Base-by-base conservation (phyloP, 2,888 invertebrate species). In the Anagyrus pseudococci region DNA sequence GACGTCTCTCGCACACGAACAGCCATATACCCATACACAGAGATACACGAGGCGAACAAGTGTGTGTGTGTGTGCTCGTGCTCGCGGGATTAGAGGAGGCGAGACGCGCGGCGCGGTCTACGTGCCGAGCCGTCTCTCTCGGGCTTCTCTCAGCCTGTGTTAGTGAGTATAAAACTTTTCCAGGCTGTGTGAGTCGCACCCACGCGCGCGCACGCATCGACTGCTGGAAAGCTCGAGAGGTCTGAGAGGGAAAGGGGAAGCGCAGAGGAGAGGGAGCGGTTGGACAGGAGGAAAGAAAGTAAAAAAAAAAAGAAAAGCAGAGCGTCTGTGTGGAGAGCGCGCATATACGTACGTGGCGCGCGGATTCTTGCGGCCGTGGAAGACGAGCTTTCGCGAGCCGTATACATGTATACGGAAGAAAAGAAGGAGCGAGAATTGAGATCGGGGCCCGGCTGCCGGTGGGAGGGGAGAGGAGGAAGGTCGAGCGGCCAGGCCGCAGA, bases 141-240 rank as follows among this genome's bases (percentile, higher is more conserved):
- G 65, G 10, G 29, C 29, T 29, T 29, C n/a, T 10, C 29, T 60
- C 57, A 4, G 10, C 33, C 50, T 61, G 70, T 80, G 66, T 70
- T 76, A 68, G 79, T 79, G 75, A 78, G 77, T 73, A 73, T 80
- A 80, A 80, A 80, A 80, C 73, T 80, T 80, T 80, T 78, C 77
- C 72, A 67, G 73, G 66, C 71, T 78, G 79, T 79, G 75, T 78
- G 70, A 66, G 75, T 74, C 72, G 71, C 73, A 6, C 69, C 70
- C 33, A 17, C 26, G 2, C 25, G 37, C 19, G 33, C 47, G 46
- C 46, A 37, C 46, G 49, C 29, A 29, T 29, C 29, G 29, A 29
- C 29, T 29, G n/a, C n/a, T n/a, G n/a, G n/a, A n/a, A n/a, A n/a
- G n/a, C n/a, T n/a, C n/a, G n/a, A n/a, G n/a, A 29, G 4, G 29